phyloP scores from a whole-genome alignment of 2,888 invertebrate genomes.

The Autographa pulchrina region DNA sequence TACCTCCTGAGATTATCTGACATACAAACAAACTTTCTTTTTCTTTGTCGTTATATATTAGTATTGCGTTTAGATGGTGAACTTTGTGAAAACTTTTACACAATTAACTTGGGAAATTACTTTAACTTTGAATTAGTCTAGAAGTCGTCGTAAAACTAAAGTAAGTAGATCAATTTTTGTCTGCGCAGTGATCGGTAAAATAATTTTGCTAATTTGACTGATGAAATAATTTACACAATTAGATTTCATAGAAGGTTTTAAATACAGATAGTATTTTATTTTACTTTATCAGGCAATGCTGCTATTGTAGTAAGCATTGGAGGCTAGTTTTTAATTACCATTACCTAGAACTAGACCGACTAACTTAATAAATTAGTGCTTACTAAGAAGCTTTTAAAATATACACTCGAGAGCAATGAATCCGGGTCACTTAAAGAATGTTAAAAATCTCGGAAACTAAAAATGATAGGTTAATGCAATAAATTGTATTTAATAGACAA shows the following conservation, averaged over 20 bases:
- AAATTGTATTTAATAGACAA: no score
- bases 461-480: no score
- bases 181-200: neutral
- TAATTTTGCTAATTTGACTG: neutral
- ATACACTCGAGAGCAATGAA: no score
- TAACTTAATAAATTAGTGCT: no score
- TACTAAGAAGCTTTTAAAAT: no score
- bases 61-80: neutral
- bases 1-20: slow-evolving; percentile 1
- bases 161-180: neutral
- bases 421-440: no score
- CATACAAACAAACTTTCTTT: slow-evolving; percentile 8
- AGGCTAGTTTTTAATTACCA: no score
- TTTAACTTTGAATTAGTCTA: slow-evolving; percentile 8
- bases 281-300: no score
- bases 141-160: neutral
- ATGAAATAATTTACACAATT: neutral
- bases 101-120: neutral
- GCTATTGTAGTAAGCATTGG: no score
- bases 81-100: neutral
- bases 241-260: neutral
- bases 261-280: neutral
- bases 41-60: slow-evolving; percentile 5
- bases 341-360: no score
- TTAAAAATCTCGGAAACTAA: no score